phyloP scores from a whole-genome alignment of 2,113 vertebrate genomes.

The Ramphastos sulfuratus region DNA sequence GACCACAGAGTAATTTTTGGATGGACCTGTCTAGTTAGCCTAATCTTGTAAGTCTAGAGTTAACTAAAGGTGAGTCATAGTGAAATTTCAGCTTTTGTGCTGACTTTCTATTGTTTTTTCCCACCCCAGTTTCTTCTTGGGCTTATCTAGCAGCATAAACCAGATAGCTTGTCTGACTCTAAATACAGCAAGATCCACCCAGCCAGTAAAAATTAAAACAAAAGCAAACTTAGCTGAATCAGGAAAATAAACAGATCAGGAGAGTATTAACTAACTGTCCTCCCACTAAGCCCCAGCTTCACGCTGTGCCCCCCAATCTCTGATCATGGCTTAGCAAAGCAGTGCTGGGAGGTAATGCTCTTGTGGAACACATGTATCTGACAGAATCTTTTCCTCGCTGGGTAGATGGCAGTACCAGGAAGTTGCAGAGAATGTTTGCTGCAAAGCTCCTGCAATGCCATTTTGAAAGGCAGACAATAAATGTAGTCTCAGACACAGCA shows the following conservation, averaged over 20 bases:
- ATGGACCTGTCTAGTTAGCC: neutral
- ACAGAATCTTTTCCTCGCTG: neutral
- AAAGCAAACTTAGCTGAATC: neutral
- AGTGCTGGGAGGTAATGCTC: neutral
- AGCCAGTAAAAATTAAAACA: neutral
- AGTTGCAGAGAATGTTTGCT: neutral
- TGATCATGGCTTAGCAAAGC: neutral
- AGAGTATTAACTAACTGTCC: neutral
- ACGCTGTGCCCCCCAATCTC: neutral
- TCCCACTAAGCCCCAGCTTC: neutral
- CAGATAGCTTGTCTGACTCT: neutral
- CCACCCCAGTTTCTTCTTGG: neutral
- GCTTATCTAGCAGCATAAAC: neutral
- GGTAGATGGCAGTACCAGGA: neutral
- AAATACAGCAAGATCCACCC: neutral
- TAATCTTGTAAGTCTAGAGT: neutral
- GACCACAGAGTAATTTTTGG: neutral
- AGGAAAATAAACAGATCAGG: neutral
- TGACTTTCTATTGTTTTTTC: neutral
- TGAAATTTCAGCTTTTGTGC: neutral
- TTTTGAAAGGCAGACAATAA: neutral
- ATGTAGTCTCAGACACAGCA: neutral
- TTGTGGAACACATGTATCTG: neutral
- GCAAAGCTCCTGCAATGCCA: slow-evolving; percentile 1
- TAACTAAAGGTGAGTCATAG: slow-evolving; percentile 9